These are phyloP conservation scores for Cotesia vestalis DNA, from an alignment of 1,140 invertebrate species.

Conservation along the genomic window DNA sequence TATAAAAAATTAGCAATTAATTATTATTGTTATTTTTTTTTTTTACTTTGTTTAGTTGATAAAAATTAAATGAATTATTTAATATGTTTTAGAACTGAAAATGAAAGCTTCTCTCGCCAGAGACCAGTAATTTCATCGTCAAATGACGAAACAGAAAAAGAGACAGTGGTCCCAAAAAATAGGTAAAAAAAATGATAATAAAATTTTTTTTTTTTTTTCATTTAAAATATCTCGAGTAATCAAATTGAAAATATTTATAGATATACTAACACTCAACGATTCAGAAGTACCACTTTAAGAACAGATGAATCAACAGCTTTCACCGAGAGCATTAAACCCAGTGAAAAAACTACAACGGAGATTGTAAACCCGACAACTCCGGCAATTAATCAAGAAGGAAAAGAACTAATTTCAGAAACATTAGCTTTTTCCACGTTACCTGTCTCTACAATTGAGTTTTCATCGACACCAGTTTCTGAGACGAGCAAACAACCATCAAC, in stretches of 20 bases:
- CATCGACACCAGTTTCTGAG: neutral
- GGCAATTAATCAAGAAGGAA: constrained; percentile 54
- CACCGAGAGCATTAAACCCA: constrained; percentile 25
- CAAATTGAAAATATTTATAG: constrained; percentile 47
- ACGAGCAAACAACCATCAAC: neutral
- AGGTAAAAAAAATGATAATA: neutral
- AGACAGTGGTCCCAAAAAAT: too few relatives aligned
- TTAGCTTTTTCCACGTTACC: neutral
- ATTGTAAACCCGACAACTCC: constrained; percentile 56
- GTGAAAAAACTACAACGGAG: constrained; percentile 17
- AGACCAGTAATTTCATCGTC: too few relatives aligned
- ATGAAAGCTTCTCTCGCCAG: too few relatives aligned
- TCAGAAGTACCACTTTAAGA: constrained; percentile 58
- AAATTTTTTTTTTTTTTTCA: too few relatives aligned
- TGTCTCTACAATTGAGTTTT: neutral
- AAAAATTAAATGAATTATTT: too few relatives aligned
- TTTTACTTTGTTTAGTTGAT: too few relatives aligned
- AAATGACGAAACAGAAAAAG: too few relatives aligned
- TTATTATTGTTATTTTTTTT: too few relatives aligned
- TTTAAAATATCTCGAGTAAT: too few relatives aligned
- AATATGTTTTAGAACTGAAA: too few relatives aligned
- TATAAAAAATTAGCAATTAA: too few relatives aligned
- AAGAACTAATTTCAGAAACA: constrained; percentile 41
- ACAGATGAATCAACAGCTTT: constrained; percentile 48
- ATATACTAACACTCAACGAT: constrained; percentile 64